These are phyloP conservation scores for Rhynchonema sp. DNA, from an alignment of 2,888 invertebrate genomes.

Conservation along the genomic window DNA sequence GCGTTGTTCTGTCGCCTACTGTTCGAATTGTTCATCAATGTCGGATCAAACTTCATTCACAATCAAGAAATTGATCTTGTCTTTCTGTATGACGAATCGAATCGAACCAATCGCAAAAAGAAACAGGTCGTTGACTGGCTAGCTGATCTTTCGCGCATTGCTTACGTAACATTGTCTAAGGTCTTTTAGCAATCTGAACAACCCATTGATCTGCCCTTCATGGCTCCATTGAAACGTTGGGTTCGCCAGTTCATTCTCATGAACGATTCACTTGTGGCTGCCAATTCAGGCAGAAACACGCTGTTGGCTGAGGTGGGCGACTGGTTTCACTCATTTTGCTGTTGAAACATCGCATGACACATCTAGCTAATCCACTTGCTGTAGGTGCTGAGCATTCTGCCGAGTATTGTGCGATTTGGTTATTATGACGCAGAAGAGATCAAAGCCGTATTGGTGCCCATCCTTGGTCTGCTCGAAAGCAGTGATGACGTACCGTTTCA, in stretches of 20 bases:
- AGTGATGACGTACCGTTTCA: slow-evolving; percentile 29
- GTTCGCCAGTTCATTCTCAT: slow-evolving; percentile 24
- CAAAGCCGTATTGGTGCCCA: slow-evolving; percentile 22
- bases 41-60: slow-evolving; percentile 27
- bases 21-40: slow-evolving; percentile 29
- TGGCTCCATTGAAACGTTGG: slow-evolving; percentile 3
- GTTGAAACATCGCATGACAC: too few relatives aligned
- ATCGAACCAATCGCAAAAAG: background rate
- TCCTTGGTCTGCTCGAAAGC: slow-evolving; percentile 28
- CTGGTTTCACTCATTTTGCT: too few relatives aligned
- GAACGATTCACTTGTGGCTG: slow-evolving; percentile 29
- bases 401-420: slow-evolving; percentile 28
- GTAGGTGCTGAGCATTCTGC: slow-evolving; percentile 28
- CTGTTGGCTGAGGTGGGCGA: slow-evolving; percentile 16
- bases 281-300: slow-evolving; percentile 27
- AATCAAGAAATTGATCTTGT: too few relatives aligned
- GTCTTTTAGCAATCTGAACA: background rate
- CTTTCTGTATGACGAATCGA: too few relatives aligned
- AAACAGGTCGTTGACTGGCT: background rate
- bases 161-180: too few relatives aligned
- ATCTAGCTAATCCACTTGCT: too few relatives aligned
- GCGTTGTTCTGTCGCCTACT: slow-evolving; percentile 28
- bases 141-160: background rate
- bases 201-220: background rate
- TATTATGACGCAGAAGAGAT: slow-evolving; percentile 28